Evolutionary conservation across 2,113 vertebrate species (phyloP).

Genomic region (Caranx ignobilis): DNA sequence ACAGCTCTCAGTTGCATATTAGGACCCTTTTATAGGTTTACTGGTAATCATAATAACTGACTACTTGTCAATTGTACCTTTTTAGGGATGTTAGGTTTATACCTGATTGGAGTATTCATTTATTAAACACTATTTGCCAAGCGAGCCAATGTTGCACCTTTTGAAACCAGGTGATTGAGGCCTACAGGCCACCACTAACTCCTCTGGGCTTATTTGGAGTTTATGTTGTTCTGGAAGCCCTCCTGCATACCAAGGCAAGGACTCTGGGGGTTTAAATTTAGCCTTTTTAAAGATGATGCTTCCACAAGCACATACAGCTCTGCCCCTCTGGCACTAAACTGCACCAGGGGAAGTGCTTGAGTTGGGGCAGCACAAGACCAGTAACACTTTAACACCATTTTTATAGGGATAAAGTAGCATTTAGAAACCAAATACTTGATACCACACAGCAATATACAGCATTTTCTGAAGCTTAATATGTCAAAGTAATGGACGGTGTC

Average conservation of each 20-base stretch:
- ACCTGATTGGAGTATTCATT: neutral
- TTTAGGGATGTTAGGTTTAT: neutral
- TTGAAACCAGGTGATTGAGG: slow-evolving; percentile 43
- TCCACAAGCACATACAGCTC: slow-evolving; percentile 80
- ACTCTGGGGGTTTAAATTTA: slow-evolving; percentile 85
- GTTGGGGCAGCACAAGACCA: slow-evolving; percentile 53
- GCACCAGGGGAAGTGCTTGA: slow-evolving; percentile 65
- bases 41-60: neutral
- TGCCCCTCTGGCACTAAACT: slow-evolving; percentile 70
- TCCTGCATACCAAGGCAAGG: slow-evolving; percentile 75
- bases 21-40: neutral
- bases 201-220: slow-evolving; percentile 82
- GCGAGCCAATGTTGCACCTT: slow-evolving; percentile 46
- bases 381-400: slow-evolving; percentile 77
- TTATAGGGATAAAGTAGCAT: slow-evolving; percentile 76
- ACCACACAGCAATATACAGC: slow-evolving; percentile 46
- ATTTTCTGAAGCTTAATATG: slow-evolving; percentile 49
- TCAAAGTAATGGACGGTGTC: slow-evolving; percentile 38
- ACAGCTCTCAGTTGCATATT: neutral
- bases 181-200: slow-evolving; percentile 38
- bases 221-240: slow-evolving; percentile 83
- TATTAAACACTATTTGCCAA: slow-evolving; percentile 11
- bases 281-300: slow-evolving; percentile 85
- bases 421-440: slow-evolving; percentile 59
- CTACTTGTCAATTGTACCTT: neutral